Conservation (phyloP, 2,797 vertebrate species). For the Acestrorhynchus altus region DNA sequence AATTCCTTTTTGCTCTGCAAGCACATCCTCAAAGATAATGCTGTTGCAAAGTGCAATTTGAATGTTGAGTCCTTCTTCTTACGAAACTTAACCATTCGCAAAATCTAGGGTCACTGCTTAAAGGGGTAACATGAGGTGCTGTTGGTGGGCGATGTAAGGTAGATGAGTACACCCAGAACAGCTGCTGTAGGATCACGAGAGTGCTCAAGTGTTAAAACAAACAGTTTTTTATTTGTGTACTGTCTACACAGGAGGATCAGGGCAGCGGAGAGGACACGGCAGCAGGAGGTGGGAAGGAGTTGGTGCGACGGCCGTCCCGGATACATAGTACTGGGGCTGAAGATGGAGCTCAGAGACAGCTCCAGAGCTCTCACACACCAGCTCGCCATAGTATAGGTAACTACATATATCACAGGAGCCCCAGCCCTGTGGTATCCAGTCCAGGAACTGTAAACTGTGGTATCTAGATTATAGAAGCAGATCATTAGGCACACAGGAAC, state of each 20-base stretch:
- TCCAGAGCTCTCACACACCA: constrained; percentile 55
- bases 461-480: too few relatives aligned
- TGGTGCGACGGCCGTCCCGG: constrained; percentile 57
- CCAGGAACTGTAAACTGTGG: too few relatives aligned
- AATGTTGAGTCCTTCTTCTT: too few relatives aligned
- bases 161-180: not conserved
- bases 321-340: constrained; percentile 61
- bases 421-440: not conserved
- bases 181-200: not conserved
- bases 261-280: constrained; percentile 70
- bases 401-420: not conserved
- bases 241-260: constrained; percentile 63
- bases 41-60: too few relatives aligned
- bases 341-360: constrained; percentile 62
- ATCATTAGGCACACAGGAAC: too few relatives aligned
- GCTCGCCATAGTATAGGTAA: constrained; percentile 74
- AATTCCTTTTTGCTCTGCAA: too few relatives aligned
- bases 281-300: constrained; percentile 54
- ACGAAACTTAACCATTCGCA: too few relatives aligned
- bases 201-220: constrained; percentile 13
- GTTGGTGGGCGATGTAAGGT: not conserved
- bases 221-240: not conserved
- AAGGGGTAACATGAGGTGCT: not conserved
- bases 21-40: too few relatives aligned
- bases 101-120: too few relatives aligned